A percentile compares a stretch with the other conserved stretches of the same genome.
phyloP scores from a whole-genome alignment of 2,888 invertebrate genomes.

The Eupithecia subumbrata region DNA sequence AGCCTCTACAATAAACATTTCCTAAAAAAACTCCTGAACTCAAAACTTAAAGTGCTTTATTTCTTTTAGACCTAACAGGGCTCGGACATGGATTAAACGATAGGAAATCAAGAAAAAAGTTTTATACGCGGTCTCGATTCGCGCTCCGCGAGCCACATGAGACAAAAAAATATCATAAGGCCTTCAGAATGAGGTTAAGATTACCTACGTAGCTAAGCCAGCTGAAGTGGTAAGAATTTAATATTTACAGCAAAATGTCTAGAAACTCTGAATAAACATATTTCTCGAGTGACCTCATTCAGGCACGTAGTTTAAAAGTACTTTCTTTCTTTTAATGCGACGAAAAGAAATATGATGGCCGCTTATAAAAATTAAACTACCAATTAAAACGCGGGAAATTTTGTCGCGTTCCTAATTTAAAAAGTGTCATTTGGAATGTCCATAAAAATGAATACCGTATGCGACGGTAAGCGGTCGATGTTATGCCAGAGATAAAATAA shows the following conservation, averaged over 20 bases:
- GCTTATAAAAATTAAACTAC: constrained; percentile 29
- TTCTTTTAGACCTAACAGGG: no score
- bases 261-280: not conserved
- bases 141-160: not conserved
- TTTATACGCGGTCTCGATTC: no score
- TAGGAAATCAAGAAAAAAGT: no score
- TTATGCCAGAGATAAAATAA: constrained; percentile 32
- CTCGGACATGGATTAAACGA: no score
- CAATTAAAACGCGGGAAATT: constrained; percentile 33
- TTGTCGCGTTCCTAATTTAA: constrained; percentile 42
- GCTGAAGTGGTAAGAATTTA: not conserved
- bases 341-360: constrained; percentile 16
- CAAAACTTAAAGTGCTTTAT: no score
- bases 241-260: not conserved
- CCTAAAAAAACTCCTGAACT: no score
- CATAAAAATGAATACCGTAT: constrained; percentile 42
- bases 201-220: not conserved
- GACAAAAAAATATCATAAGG: not conserved
- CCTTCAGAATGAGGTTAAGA: not conserved
- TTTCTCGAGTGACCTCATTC: not conserved
- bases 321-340: constrained; percentile 14
- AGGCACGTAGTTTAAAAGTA: constrained; percentile 11
- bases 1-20: no score
- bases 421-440: constrained; percentile 42
- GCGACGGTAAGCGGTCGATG: constrained; percentile 37